Base-by-base conservation (phyloP, 2,113 vertebrate genomes). In the Arizona elegans region DNA sequence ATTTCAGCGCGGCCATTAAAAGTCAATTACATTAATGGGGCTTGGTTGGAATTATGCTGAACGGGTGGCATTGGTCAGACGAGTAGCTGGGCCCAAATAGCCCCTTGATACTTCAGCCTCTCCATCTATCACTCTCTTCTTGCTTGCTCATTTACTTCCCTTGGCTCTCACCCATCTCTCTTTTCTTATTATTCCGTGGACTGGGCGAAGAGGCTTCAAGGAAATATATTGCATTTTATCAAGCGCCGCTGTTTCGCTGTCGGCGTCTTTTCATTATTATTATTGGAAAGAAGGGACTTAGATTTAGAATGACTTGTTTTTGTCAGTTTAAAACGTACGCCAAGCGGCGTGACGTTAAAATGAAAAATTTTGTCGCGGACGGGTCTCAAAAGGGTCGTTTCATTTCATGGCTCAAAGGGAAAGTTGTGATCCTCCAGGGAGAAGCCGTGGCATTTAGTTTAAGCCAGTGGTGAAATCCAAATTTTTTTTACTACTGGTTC, bases 11-110 rank as follows among this genome's bases (percentile, higher is more conserved):
- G 85, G 90, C 93, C 94, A 96, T 97, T 97, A 96, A 96, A 96
- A 96, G 95, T 93, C 96, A 96, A 97, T 97, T 97, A 96, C 91
- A 75, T 93, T 97, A 96, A 96, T 96, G 95, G 95, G 91, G 59
- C 96, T 96, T 89, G 10, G 95, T 89, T 95, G 95, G 96, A 96
- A 95, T 92, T 85, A 65, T 87, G 93, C 95, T 94, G 92, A 95
- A 95, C 94, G 15, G 94, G 93, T 53, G 92, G 91, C 93, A 86
- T 65, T 93, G 96, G 92, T 87, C 92, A 94, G 95, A 90, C 88
- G 90, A 95, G 94, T 94, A 95, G 95, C 95, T 97, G 95, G 95
- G 94, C 93, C 92, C 88, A 95, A 94, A 85, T 70, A 43, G 89
- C 55, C 52, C 91, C 87, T 94, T 70, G 87, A 54, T 93, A 88